Base-by-base conservation (phyloP, 1,140 invertebrate genomes). In the Brachionus calyciflorus region DNA sequence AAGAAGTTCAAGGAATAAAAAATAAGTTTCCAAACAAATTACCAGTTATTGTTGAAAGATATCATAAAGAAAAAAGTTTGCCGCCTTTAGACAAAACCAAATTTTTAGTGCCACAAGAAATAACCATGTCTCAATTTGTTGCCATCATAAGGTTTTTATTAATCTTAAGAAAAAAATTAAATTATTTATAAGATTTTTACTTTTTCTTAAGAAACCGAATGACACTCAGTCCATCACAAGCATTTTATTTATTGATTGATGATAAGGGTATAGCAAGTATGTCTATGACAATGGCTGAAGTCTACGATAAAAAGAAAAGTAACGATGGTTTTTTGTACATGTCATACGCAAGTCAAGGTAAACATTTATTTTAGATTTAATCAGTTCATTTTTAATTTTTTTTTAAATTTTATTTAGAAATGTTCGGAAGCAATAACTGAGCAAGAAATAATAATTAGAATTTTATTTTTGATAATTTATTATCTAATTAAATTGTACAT, bases 301-400 rank as follows among this genome's bases (percentile, higher is more conserved):
- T 92, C 0, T 92, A 93, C 84, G 87, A 89, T 30, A 87, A 89
- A 69, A 89, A 91, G 80, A 88, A 88, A 65, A 90, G 91, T 80
- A 88, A 89, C 49, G 91, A 93, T 83, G 92, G 91, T 3, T 93
- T 92, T 81, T 87, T 93, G 0, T 92, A 93, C 80, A 88, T 93
- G 79, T 91, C 91, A 1, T 93, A 93, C 82, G 91, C 91, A 0
- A 92, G 91, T 21, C 91, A 93, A 85, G 91, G 69, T 73, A 70
- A 46, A 46, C 46, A 17, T 51, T 21, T 46, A 37, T 63, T 63
- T 46, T 5, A 46, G 37, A n/a, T n/a, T n/a, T n/a, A n/a, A n/a
- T n/a, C n/a, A n/a, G n/a, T n/a, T n/a, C n/a, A n/a, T 46, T n/a
- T 4, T 33, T 60, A 30, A 57, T 14, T 30, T 30, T 57, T 14